phyloP scores from a whole-genome alignment of 2,797 vertebrate genomes.

The Melanotaenia nigrans region DNA sequence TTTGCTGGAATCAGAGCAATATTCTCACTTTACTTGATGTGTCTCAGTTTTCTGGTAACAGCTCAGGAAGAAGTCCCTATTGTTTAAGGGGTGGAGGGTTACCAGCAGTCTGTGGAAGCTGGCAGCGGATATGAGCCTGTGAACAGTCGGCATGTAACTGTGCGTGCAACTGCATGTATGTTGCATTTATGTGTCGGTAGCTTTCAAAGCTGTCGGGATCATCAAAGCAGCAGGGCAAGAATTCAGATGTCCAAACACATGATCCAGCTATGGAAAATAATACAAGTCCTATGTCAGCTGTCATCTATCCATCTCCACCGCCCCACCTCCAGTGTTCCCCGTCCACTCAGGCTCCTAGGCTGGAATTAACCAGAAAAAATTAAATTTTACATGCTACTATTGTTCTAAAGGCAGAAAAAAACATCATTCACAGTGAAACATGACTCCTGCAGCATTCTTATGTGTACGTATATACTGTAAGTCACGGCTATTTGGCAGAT shows the following conservation, averaged over 20 bases:
- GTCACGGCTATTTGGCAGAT: slow-evolving; percentile 29
- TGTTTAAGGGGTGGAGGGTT: slow-evolving; percentile 65
- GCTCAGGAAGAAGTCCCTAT: slow-evolving; percentile 60
- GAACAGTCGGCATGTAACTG: slow-evolving; percentile 29
- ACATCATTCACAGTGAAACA: slow-evolving; percentile 41
- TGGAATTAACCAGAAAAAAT: slow-evolving; percentile 42
- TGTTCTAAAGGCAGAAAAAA: slow-evolving; percentile 30
- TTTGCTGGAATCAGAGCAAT: slow-evolving; percentile 30
- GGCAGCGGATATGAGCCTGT: slow-evolving; percentile 43
- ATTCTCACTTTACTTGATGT: slow-evolving; percentile 21
- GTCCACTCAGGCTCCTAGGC: slow-evolving; percentile 16
- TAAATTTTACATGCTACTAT: slow-evolving; percentile 39
- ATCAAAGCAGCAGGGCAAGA: slow-evolving; percentile 30
- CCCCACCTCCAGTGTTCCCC: background rate
- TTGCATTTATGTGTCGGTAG: background rate
- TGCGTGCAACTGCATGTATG: slow-evolving; percentile 5
- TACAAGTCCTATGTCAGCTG: slow-evolving; percentile 21
- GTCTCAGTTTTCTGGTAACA: background rate
- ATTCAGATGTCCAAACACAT: slow-evolving; percentile 24
- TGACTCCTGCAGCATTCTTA: slow-evolving; percentile 23
- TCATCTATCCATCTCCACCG: slow-evolving; percentile 33
- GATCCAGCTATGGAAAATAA: slow-evolving; percentile 30
- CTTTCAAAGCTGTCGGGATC: slow-evolving; percentile 6
- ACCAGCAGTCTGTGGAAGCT: slow-evolving; percentile 60
- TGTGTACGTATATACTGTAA: slow-evolving; percentile 13